phyloP scores from a whole-genome alignment of 2,797 vertebrate genomes.

The Hapalemur alaotrensis region DNA sequence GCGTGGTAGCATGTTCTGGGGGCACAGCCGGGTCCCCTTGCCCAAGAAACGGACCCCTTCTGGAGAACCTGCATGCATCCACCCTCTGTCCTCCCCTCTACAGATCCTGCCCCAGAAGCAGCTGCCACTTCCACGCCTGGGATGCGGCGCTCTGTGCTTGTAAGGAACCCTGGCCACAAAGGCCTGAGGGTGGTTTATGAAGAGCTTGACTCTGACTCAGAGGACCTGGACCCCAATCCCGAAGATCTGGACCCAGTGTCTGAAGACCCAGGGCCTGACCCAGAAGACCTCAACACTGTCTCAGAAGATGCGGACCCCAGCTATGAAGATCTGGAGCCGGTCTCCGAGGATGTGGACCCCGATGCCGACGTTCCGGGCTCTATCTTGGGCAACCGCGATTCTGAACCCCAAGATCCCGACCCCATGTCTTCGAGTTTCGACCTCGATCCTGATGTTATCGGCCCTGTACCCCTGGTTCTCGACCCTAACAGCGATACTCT shows the following conservation, averaged over 20 bases:
- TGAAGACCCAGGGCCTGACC: slow-evolving; percentile 36
- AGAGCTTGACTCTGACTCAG: slow-evolving; percentile 43
- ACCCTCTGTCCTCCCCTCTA: background rate
- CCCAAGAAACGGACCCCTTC: background rate
- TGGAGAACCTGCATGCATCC: background rate
- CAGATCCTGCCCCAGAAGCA: slow-evolving; percentile 42
- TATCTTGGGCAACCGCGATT: background rate
- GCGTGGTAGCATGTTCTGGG: background rate
- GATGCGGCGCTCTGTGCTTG: slow-evolving; percentile 70
- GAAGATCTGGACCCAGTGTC: slow-evolving; percentile 27
- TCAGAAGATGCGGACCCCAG: slow-evolving; percentile 14
- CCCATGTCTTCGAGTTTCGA: slow-evolving; percentile 63
- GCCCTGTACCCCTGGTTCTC: slow-evolving; percentile 72
- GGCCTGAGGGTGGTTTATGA: background rate
- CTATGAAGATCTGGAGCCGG: slow-evolving; percentile 35
- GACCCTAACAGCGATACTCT: slow-evolving; percentile 64
- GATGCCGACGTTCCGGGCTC: background rate
- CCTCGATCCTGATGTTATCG: slow-evolving; percentile 72
- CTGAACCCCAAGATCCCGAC: slow-evolving; percentile 53
- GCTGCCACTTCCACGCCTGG: background rate
- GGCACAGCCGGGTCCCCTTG: background rate
- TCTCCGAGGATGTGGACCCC: background rate
- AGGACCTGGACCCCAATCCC: background rate
- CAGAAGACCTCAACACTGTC: slow-evolving; percentile 47
- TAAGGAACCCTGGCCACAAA: slow-evolving; percentile 72